Evolutionary conservation across 2,888 invertebrate species (phyloP), one percentile per base, ranked within the genome.

Genomic region (Watsonalla cultraria): DNA sequence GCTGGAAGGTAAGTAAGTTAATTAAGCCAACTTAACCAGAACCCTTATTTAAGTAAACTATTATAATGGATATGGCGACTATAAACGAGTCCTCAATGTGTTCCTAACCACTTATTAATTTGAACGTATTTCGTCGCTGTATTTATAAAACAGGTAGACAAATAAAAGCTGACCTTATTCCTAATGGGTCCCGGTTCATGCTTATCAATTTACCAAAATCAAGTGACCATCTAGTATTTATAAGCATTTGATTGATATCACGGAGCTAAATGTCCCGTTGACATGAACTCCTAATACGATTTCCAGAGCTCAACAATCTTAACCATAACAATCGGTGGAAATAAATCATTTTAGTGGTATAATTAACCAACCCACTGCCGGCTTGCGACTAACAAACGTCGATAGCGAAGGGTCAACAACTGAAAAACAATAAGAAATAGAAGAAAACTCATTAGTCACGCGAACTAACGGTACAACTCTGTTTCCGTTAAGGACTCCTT

Each of bases 381-480:
- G 64, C 71, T 70, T 67, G 70, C 70, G 74, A 68, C 67, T 66
- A 66, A 70, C 77, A 73, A 79, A 85, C 76, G 83, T 86, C 84
- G 79, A 86, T 84, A 76, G 78, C 70, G 71, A 64, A 73, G 85
- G 88, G 86, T 85, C 86, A 86, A 81, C 84, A 81, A 76, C 84
- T 84, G 78, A 79, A 84, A 87, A 88, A 89, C 86, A 87, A 88
- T 88, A 86, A 86, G 86, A 86, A 84, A 81, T 80, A 80, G 76
- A 80, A 86, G 78, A 84, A 86, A 84, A 75, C 78, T 79, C 84
- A 85, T 85, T 84, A 84, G 87, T 88, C 87, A 89, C 88, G 86
- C 88, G 74, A 88, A 61, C 77, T 66, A 68, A 68, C 74, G 66
- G 24, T 61, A 59, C 59, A 65, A 60, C 56, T 53, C 53, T 62